A percentile compares a stretch with the other conserved stretches of the same genome.
phyloP scores from a whole-genome alignment of 2,113 vertebrate genomes.

The Gymnogyps californianus region DNA sequence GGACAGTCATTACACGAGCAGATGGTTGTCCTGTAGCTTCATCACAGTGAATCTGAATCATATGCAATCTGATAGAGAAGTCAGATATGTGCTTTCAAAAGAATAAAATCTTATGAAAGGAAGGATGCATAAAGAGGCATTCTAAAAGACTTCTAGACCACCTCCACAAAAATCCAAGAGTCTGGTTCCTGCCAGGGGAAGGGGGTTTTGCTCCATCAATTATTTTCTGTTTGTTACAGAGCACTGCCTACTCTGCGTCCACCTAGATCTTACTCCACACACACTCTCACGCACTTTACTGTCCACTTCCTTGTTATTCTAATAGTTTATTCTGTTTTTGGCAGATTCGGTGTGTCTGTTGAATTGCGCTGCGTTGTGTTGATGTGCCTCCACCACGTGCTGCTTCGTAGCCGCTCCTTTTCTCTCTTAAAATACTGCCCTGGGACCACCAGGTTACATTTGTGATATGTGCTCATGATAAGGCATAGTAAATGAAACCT shows the following conservation, averaged over 20 bases:
- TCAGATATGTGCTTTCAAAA: not conserved
- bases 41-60: not conserved
- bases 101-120: not conserved
- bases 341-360: conserved; percentile 71
- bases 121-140: not conserved
- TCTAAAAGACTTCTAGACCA: not conserved
- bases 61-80: not conserved
- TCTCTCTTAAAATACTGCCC: conserved; percentile 68
- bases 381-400: conserved; percentile 69
- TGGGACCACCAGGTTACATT: conserved; percentile 56
- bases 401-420: conserved; percentile 34
- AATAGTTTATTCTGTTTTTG: conserved; percentile 70
- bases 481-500: conserved; percentile 63
- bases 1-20: not conserved
- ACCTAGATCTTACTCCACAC: not conserved
- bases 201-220: not conserved
- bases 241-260: not conserved
- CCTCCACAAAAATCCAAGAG: not conserved
- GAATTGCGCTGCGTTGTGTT: conserved; percentile 70
- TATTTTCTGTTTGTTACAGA: conserved; percentile 33
- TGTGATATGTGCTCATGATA: conserved; percentile 52
- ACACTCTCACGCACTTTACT: not conserved
- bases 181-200: not conserved
- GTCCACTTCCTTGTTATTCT: conserved; percentile 68
- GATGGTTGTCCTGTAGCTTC: not conserved